Percentiles rank a stretch among this genome's conserved stretches.
phyloP scores from a whole-genome alignment of 2,888 invertebrate genomes.

The Agrochola lychnidis region DNA sequence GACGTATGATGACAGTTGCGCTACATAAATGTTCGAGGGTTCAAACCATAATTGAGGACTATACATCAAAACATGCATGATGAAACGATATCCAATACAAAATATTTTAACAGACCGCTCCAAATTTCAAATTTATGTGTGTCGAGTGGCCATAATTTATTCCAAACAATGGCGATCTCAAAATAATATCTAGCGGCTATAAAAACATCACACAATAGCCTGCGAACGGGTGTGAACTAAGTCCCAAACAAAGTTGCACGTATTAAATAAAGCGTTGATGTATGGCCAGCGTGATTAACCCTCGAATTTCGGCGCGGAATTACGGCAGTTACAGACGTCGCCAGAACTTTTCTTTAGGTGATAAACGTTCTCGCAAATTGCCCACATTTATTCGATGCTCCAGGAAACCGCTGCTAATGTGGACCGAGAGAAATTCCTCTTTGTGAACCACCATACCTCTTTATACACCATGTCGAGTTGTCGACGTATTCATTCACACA shows the following conservation, averaged over 20 bases:
- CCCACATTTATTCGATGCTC: constrained; percentile 86
- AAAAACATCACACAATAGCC: constrained; percentile 64
- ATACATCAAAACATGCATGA: constrained; percentile 41
- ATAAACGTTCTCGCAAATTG: constrained; percentile 89
- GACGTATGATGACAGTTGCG: not conserved
- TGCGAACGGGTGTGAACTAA: constrained; percentile 69
- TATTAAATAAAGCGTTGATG: constrained; percentile 86
- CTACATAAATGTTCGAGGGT: constrained; percentile 30
- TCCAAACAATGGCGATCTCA: constrained; percentile 57
- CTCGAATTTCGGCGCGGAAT: constrained; percentile 83
- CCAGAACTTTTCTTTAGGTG: constrained; percentile 89
- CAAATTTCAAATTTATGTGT: constrained; percentile 55
- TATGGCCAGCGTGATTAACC: constrained; percentile 85
- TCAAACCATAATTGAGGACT: constrained; percentile 28
- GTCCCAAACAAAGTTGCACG: constrained; percentile 79
- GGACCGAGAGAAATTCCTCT: constrained; percentile 78
- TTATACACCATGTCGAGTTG: constrained; percentile 66
- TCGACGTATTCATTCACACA: constrained; percentile 76
- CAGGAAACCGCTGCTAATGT: constrained; percentile 84
- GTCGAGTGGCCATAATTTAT: constrained; percentile 57
- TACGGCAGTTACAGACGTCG: constrained; percentile 86
- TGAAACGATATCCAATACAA: constrained; percentile 47
- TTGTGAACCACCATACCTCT: constrained; percentile 70
- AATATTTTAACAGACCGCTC: constrained; percentile 53
- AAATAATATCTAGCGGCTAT: constrained; percentile 65